phyloP scores from a whole-genome alignment of 2,797 vertebrate genomes.

The Karalla daura region DNA sequence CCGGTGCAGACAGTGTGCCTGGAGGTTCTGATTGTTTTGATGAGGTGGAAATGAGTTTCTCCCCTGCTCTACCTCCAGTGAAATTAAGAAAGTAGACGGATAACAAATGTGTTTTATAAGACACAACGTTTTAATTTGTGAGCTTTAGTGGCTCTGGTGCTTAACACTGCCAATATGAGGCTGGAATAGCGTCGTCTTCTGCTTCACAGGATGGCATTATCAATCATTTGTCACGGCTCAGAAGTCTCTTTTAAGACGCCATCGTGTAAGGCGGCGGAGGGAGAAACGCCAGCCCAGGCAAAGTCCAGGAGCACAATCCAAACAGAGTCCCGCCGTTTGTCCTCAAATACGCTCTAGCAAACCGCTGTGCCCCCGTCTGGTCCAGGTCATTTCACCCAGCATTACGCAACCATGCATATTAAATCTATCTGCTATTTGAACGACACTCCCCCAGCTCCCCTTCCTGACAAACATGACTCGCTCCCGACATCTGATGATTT shows the following conservation, averaged over 20 bases:
- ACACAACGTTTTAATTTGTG: background rate
- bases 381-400: slow-evolving; percentile 42
- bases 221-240: background rate
- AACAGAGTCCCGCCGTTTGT: slow-evolving; percentile 15
- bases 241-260: background rate
- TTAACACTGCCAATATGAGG: background rate
- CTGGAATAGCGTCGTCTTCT: background rate
- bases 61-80: background rate
- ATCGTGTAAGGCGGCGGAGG: background rate
- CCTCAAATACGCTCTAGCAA: slow-evolving; percentile 24
- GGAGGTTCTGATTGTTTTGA: background rate
- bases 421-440: slow-evolving; percentile 19
- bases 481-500: slow-evolving; percentile 40
- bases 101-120: background rate
- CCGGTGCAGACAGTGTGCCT: background rate
- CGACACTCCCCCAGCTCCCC: slow-evolving; percentile 6
- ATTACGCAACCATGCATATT: slow-evolving; percentile 42
- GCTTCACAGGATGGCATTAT: background rate
- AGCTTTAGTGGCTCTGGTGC: background rate
- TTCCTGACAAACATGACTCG: slow-evolving; percentile 25
- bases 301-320: slow-evolving; percentile 1
- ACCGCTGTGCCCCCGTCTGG: slow-evolving; percentile 13
- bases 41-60: slow-evolving; percentile 7
- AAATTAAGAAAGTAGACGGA: background rate
- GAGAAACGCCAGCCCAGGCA: slow-evolving; percentile 6